Evolutionary conservation across 1,140 invertebrate genomes (phyloP).

Genomic region (Bombus pascuorum): DNA sequence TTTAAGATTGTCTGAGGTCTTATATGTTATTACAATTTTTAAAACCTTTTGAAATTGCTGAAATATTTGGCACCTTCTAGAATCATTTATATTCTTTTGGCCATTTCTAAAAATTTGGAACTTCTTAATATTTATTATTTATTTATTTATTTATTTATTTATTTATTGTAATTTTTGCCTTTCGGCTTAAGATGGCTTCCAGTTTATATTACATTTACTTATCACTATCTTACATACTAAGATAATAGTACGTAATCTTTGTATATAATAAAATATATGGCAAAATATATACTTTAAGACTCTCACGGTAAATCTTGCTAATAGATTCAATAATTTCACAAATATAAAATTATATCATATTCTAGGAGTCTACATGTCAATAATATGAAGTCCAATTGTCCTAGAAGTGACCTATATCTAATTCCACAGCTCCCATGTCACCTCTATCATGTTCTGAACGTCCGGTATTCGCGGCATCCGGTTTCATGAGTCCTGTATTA

Average conservation of each 20-base stretch:
- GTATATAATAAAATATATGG: too few species aligned
- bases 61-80: background rate
- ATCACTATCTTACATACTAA: too few species aligned
- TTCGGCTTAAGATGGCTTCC: too few species aligned
- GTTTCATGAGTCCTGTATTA: constrained; percentile 20
- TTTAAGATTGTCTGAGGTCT: background rate
- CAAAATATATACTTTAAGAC: too few species aligned
- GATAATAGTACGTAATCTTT: too few species aligned
- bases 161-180: background rate
- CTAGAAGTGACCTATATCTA: too few species aligned
- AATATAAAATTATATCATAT: too few species aligned
- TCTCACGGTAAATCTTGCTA: too few species aligned
- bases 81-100: background rate
- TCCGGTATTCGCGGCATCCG: background rate
- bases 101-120: too few species aligned
- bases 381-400: background rate
- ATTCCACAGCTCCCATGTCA: background rate
- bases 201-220: too few species aligned
- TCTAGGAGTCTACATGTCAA: background rate
- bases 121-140: background rate
- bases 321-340: too few species aligned
- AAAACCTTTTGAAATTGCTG: too few species aligned
- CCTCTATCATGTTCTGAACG: background rate
- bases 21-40: background rate
- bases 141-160: background rate